These are phyloP conservation scores for Lumbricus terrestris DNA, from an alignment of 2,888 invertebrate species.

Conservation along the genomic window DNA sequence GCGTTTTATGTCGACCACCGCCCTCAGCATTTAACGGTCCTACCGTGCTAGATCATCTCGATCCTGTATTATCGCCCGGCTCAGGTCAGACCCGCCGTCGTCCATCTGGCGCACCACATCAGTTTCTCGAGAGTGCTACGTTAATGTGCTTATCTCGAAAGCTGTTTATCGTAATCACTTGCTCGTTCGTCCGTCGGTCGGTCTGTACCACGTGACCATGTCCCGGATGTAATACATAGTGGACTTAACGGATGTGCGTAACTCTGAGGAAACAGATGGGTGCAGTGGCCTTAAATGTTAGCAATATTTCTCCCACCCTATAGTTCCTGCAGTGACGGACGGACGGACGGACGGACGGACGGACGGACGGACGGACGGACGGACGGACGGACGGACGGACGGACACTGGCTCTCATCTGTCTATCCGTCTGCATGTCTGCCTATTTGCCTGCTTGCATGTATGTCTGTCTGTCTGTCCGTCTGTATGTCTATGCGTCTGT, in stretches of 20 bases:
- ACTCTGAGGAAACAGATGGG: not conserved
- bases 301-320: not conserved
- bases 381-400: no score
- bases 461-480: no score
- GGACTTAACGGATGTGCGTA: not conserved
- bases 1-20: not conserved
- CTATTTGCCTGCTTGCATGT: no score
- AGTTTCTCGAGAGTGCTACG: not conserved
- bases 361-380: no score
- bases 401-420: no score
- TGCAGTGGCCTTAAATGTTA: not conserved
- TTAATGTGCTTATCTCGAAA: not conserved
- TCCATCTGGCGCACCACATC: no score
- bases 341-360: not conserved
- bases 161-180: not conserved
- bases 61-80: not conserved
- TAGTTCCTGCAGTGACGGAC: not conserved
- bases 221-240: constrained; percentile 3
- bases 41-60: constrained; percentile 3
- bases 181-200: not conserved
- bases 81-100: not conserved
- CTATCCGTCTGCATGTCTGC: no score
- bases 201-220: constrained; percentile 3
- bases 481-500: no score
- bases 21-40: not conserved